Percentiles rank a stretch among this genome's conserved stretches.
phyloP scores from a whole-genome alignment of 2,113 vertebrate genomes.

The Rhinogobius similis region DNA sequence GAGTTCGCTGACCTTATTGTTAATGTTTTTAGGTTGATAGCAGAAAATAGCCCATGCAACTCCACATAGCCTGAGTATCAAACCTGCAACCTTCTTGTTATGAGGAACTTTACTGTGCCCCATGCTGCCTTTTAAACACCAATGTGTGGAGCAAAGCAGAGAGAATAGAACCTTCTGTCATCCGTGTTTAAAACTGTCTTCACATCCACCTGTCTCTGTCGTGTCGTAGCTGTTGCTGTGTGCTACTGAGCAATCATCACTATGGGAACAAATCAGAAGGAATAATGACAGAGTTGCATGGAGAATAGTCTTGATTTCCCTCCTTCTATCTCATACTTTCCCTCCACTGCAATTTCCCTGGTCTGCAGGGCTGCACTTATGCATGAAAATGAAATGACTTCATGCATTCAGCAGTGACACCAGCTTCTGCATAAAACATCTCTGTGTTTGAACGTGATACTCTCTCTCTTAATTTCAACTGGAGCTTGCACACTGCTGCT shows the following conservation, averaged over 20 bases:
- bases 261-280: slow-evolving; percentile 59
- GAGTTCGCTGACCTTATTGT: not conserved
- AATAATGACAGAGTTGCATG: slow-evolving; percentile 66
- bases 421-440: slow-evolving; percentile 78
- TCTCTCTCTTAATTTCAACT: slow-evolving; percentile 70
- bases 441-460: slow-evolving; percentile 74
- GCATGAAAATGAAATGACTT: slow-evolving; percentile 81
- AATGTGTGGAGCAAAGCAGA: not conserved
- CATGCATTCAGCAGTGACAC: slow-evolving; percentile 68
- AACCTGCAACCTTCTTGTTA: not conserved
- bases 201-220: not conserved
- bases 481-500: slow-evolving; percentile 50
- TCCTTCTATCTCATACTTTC: slow-evolving; percentile 46
- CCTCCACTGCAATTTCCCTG: slow-evolving; percentile 68
- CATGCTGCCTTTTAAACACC: not conserved
- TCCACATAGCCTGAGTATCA: not conserved
- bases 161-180: not conserved
- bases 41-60: not conserved
- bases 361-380: slow-evolving; percentile 71
- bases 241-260: slow-evolving; percentile 42
- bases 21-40: not conserved
- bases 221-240: not conserved
- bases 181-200: not conserved
- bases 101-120: not conserved
- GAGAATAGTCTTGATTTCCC: slow-evolving; percentile 46